phyloP scores from a whole-genome alignment of 2,888 invertebrate species.

The Ichneumoninae sp. region DNA sequence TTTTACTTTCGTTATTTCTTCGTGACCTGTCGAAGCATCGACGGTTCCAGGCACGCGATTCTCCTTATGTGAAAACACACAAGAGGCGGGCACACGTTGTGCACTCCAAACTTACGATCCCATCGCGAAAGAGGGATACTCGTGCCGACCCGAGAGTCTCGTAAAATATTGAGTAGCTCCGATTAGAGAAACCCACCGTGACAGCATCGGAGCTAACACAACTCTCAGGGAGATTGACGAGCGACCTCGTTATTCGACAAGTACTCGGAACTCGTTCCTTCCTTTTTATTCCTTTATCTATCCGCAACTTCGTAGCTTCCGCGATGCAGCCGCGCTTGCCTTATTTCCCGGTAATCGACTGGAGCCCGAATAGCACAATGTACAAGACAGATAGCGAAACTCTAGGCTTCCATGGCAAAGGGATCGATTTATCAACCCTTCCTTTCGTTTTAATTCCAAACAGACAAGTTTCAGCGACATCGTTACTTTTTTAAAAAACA shows the following conservation, averaged over 20 bases:
- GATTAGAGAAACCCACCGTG: conserved; percentile 43
- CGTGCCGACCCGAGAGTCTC: conserved; percentile 45
- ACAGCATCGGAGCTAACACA: conserved; percentile 1
- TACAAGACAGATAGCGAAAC: background rate
- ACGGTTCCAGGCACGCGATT: conserved; percentile 54
- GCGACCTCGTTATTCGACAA: conserved; percentile 61
- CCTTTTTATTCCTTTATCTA: conserved; percentile 26
- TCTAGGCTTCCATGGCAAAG: conserved; percentile 9
- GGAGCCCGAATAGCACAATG: conserved; percentile 8
- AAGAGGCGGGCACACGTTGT: background rate
- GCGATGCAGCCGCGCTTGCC: conserved; percentile 25
- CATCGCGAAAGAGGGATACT: conserved; percentile 14
- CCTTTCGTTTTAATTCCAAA: background rate
- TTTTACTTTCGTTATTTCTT: conserved; percentile 29
- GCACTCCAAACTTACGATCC: conserved; percentile 34
- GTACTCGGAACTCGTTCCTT: conserved; percentile 42
- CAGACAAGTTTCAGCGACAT: background rate
- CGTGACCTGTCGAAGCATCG: conserved; percentile 43
- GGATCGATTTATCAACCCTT: conserved; percentile 35
- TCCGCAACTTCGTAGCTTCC: conserved; percentile 10
- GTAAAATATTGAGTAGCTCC: conserved; percentile 64
- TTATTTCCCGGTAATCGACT: conserved; percentile 35
- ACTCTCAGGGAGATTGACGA: conserved; percentile 49
- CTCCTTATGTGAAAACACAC: conserved; percentile 8
- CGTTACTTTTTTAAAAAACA: background rate